Conservation (phyloP, 2,797 vertebrate genomes). For the Malurus splendens region DNA sequence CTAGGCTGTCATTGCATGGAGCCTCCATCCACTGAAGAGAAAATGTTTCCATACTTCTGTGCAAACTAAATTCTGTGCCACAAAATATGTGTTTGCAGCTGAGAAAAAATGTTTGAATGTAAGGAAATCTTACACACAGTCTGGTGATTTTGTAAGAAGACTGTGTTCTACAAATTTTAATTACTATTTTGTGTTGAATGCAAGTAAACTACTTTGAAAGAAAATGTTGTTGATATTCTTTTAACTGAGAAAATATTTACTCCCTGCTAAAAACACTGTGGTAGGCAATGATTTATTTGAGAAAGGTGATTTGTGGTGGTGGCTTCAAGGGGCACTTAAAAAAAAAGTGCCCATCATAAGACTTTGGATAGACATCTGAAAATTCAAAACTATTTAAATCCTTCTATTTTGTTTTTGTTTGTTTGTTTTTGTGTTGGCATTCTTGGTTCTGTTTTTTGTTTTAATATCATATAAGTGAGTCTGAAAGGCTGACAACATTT, state of each 20-base stretch:
- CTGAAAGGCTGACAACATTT: background rate
- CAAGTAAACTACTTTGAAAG: background rate
- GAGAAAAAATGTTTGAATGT: background rate
- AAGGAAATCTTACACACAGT: background rate
- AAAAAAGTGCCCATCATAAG: background rate
- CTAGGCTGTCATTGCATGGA: background rate
- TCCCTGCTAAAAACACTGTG: background rate
- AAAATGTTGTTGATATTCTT: background rate
- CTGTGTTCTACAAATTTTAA: background rate
- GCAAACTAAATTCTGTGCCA: background rate
- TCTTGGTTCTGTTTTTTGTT: background rate
- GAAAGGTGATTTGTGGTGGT: background rate
- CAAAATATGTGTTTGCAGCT: background rate
- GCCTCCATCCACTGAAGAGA: background rate
- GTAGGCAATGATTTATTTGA: background rate
- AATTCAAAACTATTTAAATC: background rate
- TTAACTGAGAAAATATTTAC: background rate
- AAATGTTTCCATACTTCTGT: rapidly evolving
- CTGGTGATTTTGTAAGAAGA: rapidly evolving
- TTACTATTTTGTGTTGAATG: background rate
- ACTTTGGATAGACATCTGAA: background rate
- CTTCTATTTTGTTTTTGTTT: background rate
- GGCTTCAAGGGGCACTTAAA: background rate
- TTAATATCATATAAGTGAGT: rapidly evolving
- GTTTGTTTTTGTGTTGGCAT: background rate